phyloP scores from a whole-genome alignment of 2,113 vertebrate species.

The Atherinomorus stipes region DNA sequence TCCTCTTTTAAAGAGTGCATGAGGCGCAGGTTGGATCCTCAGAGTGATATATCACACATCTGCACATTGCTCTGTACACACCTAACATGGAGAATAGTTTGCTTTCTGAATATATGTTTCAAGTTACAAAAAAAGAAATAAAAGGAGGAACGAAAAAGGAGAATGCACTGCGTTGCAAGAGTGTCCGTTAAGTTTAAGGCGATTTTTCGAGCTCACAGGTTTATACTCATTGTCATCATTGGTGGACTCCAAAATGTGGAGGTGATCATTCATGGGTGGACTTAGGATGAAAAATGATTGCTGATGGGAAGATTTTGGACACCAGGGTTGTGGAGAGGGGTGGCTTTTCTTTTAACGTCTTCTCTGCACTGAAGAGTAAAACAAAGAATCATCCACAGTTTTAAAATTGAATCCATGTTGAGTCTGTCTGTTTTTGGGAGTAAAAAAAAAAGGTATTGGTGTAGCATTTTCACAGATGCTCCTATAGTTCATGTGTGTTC shows the following conservation, averaged over 20 bases:
- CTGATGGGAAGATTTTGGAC: constrained; percentile 27
- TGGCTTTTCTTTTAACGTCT: constrained; percentile 39
- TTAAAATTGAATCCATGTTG: constrained; percentile 38
- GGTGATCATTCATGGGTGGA: constrained; percentile 70
- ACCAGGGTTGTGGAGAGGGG: constrained; percentile 9
- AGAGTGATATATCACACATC: constrained; percentile 91
- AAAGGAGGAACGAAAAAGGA: constrained; percentile 49
- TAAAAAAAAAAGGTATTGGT: constrained; percentile 48
- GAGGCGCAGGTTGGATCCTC: constrained; percentile 91
- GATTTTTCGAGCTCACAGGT: constrained; percentile 98
- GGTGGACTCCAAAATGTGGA: constrained; percentile 62
- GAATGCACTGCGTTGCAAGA: constrained; percentile 93
- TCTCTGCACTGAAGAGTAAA: constrained; percentile 64
- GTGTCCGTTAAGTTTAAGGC: constrained; percentile 98
- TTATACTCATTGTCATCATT: constrained; percentile 73
- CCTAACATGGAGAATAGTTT: constrained; percentile 93
- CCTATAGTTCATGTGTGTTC: constrained; percentile 49
- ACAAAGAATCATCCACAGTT: constrained; percentile 66
- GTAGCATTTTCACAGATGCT: constrained; percentile 55
- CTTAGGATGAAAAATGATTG: constrained; percentile 47
- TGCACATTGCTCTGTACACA: constrained; percentile 97
- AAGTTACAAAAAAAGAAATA: constrained; percentile 88
- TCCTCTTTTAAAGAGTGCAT: constrained; percentile 44
- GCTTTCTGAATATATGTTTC: constrained; percentile 93
- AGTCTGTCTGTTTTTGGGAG: constrained; percentile 55